phyloP scores from a whole-genome alignment of 1,140 invertebrate genomes.

The Vanessa atalanta region DNA sequence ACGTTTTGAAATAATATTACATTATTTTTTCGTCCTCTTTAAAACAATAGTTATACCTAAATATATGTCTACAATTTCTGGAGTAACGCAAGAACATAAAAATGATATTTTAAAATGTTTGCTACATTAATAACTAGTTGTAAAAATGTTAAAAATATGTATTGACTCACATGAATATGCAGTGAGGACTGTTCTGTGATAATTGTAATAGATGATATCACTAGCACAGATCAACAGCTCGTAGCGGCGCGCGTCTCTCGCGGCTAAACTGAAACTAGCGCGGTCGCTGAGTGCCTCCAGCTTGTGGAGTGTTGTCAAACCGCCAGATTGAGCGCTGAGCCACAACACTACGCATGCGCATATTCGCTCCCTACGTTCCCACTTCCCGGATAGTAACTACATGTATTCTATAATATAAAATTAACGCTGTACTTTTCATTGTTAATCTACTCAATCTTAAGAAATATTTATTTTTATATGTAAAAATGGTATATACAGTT shows the following conservation, averaged over 20 bases:
- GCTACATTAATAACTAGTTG: too few relatives aligned
- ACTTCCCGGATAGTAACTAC: constrained; percentile 20
- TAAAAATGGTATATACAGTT: too few relatives aligned
- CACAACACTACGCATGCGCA: constrained; percentile 33
- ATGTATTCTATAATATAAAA: background rate
- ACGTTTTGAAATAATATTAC: background rate
- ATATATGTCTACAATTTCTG: background rate
- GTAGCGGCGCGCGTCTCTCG: constrained; percentile 53
- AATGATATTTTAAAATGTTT: too few relatives aligned
- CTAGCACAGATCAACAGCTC: constrained; percentile 35
- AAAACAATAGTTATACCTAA: too few relatives aligned
- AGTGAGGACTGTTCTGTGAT: constrained; percentile 36
- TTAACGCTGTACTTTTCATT: background rate
- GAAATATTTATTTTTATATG: too few relatives aligned
- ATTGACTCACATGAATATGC: constrained; percentile 57
- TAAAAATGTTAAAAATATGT: constrained; percentile 40
- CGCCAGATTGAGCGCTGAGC: constrained; percentile 38
- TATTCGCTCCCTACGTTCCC: constrained; percentile 19
- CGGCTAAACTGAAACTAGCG: constrained; percentile 58
- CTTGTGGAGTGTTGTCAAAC: constrained; percentile 28
- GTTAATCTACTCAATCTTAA: background rate
- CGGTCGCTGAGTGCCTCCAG: constrained; percentile 25
- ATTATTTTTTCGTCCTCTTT: background rate
- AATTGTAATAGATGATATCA: constrained; percentile 53
- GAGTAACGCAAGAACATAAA: background rate